A percentile compares a stretch with the other conserved stretches of the same genome.
Conservation (phyloP, 2,797 vertebrate species). For the Myotis findleyi region DNA sequence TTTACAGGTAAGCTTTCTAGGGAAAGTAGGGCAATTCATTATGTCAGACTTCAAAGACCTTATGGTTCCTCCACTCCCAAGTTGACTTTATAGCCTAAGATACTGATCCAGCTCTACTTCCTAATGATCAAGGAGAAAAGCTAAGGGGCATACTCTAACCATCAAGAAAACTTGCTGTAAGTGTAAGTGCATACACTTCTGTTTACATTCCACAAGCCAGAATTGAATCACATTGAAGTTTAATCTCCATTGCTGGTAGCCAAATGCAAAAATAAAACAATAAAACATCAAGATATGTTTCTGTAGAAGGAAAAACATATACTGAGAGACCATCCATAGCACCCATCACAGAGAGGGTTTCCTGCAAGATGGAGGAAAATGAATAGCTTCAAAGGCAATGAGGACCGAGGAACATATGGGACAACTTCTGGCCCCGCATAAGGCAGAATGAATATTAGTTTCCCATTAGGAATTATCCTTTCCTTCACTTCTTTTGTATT, state of each 20-base stretch:
- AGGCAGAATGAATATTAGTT: background rate
- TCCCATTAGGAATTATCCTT: background rate
- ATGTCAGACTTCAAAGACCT: background rate
- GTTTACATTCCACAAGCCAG: background rate
- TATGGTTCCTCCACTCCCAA: background rate
- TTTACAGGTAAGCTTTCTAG: background rate
- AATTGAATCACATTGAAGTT: constrained; percentile 21
- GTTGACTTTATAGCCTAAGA: background rate
- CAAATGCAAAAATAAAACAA: background rate
- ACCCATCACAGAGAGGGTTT: background rate
- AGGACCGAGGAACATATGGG: background rate
- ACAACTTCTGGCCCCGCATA: background rate
- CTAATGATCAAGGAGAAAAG: background rate
- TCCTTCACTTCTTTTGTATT: background rate
- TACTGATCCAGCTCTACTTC: background rate
- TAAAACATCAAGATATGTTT: constrained; percentile 3
- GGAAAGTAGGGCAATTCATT: background rate
- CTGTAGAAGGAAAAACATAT: constrained; percentile 28
- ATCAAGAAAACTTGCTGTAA: background rate
- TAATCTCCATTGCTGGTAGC: background rate
- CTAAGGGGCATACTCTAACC: background rate
- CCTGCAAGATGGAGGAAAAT: background rate
- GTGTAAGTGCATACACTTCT: background rate
- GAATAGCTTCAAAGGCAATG: background rate
- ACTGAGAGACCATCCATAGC: background rate